These are phyloP conservation scores for Coelinius sp. DNA, from an alignment of 2,888 invertebrate species.

Conservation along the genomic window DNA sequence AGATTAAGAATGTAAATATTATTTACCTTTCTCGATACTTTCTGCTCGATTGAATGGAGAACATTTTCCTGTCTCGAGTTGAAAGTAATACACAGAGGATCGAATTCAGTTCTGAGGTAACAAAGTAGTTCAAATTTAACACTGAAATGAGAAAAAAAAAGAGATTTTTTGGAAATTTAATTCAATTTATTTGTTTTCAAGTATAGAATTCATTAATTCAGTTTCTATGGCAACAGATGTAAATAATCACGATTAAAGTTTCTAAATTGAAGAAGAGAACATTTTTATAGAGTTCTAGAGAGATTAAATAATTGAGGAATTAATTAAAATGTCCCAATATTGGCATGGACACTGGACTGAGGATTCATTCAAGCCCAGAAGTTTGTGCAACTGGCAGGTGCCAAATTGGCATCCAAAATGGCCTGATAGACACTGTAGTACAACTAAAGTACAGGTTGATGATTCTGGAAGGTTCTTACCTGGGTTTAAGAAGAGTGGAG, in stretches of 20 bases:
- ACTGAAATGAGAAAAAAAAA: constrained; percentile 72
- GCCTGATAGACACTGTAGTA: constrained; percentile 55
- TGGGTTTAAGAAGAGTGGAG: constrained; percentile 44
- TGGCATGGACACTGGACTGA: constrained; percentile 60
- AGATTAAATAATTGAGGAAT: background rate
- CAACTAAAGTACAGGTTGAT: constrained; percentile 54
- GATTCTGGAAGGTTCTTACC: constrained; percentile 53
- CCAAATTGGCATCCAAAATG: constrained; percentile 58
- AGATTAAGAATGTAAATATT: no score
- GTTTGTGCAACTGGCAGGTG: constrained; percentile 60
- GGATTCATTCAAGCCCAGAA: constrained; percentile 52
- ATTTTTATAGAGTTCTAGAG: no score
- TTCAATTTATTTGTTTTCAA: no score
- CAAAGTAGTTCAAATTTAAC: constrained; percentile 82
- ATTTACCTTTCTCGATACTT: constrained; percentile 80
- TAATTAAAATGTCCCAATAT: constrained; percentile 55
- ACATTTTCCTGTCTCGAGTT: constrained; percentile 80
- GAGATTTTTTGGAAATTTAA: no score
- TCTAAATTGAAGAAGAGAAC: constrained; percentile 13
- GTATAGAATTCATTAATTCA: no score
- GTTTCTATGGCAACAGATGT: constrained; percentile 34
- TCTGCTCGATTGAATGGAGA: constrained; percentile 87
- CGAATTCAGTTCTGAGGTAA: constrained; percentile 89
- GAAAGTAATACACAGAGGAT: constrained; percentile 86
- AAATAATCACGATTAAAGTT: constrained; percentile 34